A percentile compares a stretch with the other conserved stretches of the same genome.
These are phyloP conservation scores for Fringilla coelebs DNA, from an alignment of 2,797 vertebrate species.

Conservation along the genomic window DNA sequence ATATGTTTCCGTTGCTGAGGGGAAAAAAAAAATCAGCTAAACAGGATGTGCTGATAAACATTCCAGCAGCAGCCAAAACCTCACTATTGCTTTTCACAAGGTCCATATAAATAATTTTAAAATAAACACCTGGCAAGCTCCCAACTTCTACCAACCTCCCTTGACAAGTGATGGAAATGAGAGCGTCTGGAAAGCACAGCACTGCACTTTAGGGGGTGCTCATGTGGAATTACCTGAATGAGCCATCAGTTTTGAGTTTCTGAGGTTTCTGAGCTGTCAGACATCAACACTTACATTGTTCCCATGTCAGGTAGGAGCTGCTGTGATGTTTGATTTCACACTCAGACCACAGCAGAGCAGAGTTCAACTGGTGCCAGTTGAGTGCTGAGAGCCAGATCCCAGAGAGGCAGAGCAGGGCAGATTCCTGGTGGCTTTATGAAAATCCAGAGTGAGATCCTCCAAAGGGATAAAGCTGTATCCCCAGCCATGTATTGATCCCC, in stretches of 20 bases:
- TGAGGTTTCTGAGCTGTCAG: not conserved
- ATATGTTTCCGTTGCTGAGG: not conserved
- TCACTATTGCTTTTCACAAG: not conserved
- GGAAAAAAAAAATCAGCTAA: not conserved
- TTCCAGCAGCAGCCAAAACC: not conserved
- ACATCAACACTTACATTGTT: fast-evolving
- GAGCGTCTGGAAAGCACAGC: fast-evolving
- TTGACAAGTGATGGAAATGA: not conserved
- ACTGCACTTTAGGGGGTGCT: fast-evolving
- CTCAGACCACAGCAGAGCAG: not conserved
- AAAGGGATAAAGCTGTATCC: not conserved
- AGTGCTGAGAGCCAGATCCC: not conserved
- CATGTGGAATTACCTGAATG: not conserved
- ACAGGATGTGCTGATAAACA: slow-evolving; percentile 19
- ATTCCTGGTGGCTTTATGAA: not conserved
- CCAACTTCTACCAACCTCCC: not conserved
- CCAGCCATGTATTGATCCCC: not conserved
- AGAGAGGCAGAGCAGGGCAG: not conserved
- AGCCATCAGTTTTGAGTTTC: not conserved
- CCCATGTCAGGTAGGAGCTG: not conserved
- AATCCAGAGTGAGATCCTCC: not conserved
- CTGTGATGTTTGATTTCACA: not conserved
- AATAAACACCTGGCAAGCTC: not conserved
- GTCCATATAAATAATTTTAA: not conserved
- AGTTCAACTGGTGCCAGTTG: fast-evolving